phyloP scores from a whole-genome alignment of 2,797 vertebrate species.

The Telmatherina bonti region DNA sequence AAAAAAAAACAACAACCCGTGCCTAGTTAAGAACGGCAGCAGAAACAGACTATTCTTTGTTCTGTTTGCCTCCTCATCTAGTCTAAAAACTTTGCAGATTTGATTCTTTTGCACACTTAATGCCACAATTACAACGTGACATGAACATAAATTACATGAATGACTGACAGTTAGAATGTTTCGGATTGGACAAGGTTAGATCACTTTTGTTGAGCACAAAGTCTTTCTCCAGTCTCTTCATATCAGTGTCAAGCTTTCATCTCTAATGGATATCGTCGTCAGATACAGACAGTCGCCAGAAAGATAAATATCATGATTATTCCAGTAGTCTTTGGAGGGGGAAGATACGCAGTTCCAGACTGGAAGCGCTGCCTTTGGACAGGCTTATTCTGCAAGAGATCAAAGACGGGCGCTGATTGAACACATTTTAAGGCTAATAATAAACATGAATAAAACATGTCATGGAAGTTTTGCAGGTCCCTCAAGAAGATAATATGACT shows the following conservation, averaged over 20 bases:
- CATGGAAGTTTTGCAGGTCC: constrained; percentile 59
- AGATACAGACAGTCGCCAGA: constrained; percentile 65
- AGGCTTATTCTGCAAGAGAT: constrained; percentile 70
- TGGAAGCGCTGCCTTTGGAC: constrained; percentile 65
- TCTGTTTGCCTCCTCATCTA: constrained; percentile 2
- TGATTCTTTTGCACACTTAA: constrained; percentile 28
- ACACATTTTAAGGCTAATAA: constrained; percentile 74
- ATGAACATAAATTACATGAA: constrained; percentile 12
- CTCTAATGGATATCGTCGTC: constrained; percentile 67
- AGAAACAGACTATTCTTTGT: constrained; percentile 9
- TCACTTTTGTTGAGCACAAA: constrained; percentile 20
- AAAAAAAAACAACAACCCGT: no score
- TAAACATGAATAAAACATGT: constrained; percentile 80
- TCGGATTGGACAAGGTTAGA: constrained; percentile 36
- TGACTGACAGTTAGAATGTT: constrained; percentile 26
- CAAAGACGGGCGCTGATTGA: constrained; percentile 73
- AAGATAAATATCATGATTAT: constrained; percentile 81
- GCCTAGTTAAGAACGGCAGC: background rate
- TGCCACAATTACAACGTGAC: constrained; percentile 25
- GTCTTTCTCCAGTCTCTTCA: constrained; percentile 30
- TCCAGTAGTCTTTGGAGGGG: constrained; percentile 65
- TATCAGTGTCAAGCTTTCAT: constrained; percentile 65
- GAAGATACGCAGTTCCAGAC: constrained; percentile 61
- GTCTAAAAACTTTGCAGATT: constrained; percentile 13
- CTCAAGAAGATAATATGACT: constrained; percentile 56